Conservation (phyloP, 2,888 invertebrate genomes). For the Sarcophaga subvicina region DNA sequence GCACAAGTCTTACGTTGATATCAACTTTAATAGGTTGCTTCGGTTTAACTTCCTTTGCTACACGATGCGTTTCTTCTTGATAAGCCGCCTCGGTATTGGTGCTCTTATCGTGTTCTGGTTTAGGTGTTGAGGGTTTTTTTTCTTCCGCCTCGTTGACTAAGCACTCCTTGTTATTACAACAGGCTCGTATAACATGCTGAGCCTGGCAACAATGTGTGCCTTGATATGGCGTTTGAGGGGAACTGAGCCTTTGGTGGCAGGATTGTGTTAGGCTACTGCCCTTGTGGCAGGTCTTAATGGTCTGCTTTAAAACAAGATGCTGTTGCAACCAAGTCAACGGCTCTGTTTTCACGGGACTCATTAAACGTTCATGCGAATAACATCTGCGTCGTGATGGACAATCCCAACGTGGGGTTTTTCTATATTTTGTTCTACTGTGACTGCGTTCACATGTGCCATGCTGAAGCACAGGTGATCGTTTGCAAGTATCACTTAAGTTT, state of each 20-base stretch:
- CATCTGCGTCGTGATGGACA: constrained; percentile 32
- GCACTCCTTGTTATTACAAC: constrained; percentile 63
- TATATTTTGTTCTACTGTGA: constrained; percentile 42
- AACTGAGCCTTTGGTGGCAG: constrained; percentile 7
- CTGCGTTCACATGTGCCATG: constrained; percentile 31
- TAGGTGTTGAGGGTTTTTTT: not conserved
- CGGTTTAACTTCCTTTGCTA: constrained; percentile 7
- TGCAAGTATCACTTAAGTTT: constrained; percentile 19
- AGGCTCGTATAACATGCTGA: constrained; percentile 50
- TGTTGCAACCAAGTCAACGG: constrained; percentile 81
- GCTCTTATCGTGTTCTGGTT: constrained; percentile 39
- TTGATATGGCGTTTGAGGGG: constrained; percentile 18
- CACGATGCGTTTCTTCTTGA: constrained; percentile 1
- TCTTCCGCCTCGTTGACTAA: not conserved
- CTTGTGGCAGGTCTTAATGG: constrained; percentile 71
- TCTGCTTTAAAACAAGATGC: constrained; percentile 80
- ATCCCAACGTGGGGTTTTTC: constrained; percentile 48
- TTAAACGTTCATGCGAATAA: constrained; percentile 57
- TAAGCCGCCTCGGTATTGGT: constrained; percentile 15
- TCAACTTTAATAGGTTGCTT: constrained; percentile 86
- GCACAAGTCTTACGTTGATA: constrained; percentile 89
- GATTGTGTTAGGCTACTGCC: constrained; percentile 60
- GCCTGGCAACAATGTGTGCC: constrained; percentile 61
- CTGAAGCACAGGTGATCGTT: constrained; percentile 7
- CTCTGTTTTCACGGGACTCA: constrained; percentile 75